Percentiles rank a stretch among this genome's conserved stretches.
These are phyloP conservation scores for Origma solitaria DNA, from an alignment of 2,113 vertebrate species.

Conservation along the genomic window DNA sequence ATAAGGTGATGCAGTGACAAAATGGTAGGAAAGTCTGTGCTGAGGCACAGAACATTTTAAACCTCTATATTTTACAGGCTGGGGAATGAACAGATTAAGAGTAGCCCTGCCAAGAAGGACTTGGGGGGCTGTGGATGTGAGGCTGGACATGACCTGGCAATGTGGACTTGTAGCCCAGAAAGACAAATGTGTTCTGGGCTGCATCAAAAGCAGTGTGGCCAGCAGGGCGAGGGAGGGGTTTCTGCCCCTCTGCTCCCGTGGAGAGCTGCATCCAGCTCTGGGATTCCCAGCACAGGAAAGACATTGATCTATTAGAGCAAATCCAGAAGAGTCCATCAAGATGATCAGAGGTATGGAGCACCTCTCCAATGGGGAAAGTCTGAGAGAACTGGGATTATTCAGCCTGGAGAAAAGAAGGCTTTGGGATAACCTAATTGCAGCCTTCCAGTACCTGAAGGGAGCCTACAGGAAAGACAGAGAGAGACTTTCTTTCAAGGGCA, in stretches of 20 bases:
- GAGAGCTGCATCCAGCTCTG: neutral
- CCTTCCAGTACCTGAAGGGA: neutral
- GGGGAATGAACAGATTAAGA: neutral
- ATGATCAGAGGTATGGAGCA: neutral
- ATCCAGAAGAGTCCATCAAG: neutral
- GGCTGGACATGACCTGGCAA: neutral
- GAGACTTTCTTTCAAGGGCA: neutral
- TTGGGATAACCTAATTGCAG: neutral
- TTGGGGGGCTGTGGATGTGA: neutral
- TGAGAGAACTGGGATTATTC: neutral
- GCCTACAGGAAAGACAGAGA: neutral
- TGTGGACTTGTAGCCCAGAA: neutral
- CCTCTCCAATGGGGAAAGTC: neutral
- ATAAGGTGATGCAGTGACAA: neutral
- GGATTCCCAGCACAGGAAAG: neutral
- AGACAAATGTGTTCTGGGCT: fast-evolving
- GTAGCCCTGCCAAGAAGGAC: neutral
- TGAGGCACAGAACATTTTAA: neutral
- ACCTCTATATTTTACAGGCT: neutral
- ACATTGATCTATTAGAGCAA: neutral
- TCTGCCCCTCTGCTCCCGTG: neutral
- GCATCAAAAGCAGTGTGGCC: fast-evolving
- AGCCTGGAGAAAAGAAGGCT: neutral
- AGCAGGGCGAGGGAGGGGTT: neutral
- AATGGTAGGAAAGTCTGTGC: neutral